Conservation (phyloP, 2,888 invertebrate genomes). For the Lepidochrysops patricia region DNA sequence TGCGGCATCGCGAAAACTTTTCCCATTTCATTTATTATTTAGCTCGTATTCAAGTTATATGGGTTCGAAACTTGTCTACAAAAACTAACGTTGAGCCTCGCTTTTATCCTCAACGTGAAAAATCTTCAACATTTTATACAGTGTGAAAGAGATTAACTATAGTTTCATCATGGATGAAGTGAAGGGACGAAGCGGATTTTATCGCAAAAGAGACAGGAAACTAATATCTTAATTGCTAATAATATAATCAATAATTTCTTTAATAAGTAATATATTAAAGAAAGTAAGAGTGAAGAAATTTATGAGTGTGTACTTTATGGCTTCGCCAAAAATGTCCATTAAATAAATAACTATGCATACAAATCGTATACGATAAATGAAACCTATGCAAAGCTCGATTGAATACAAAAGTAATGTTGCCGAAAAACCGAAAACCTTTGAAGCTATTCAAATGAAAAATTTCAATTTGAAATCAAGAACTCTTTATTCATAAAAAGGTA, state of each 20-base stretch:
- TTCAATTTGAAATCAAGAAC: slow-evolving; percentile 10
- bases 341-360: neutral
- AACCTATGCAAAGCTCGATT: neutral
- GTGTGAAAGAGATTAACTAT: neutral
- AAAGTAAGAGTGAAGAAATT: too few species aligned
- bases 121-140: neutral
- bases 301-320: neutral
- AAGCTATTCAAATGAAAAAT: slow-evolving; percentile 4
- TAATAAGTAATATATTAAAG: too few species aligned
- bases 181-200: neutral
- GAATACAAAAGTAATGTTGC: neutral
- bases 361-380: neutral
- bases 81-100: slow-evolving; percentile 16
- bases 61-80: slow-evolving; percentile 24
- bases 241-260: too few species aligned
- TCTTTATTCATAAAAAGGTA: slow-evolving; percentile 13
- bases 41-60: slow-evolving; percentile 26
- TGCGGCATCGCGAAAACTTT: slow-evolving; percentile 27
- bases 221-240: too few species aligned
- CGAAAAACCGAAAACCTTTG: neutral
- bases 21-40: slow-evolving; percentile 32
- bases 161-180: neutral
- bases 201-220: too few species aligned
- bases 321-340: neutral
- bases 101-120: neutral